A percentile compares a stretch with the other conserved stretches of the same genome.
Evolutionary conservation across 1,140 invertebrate species (phyloP).

Genomic region (Nymphalis io): DNA sequence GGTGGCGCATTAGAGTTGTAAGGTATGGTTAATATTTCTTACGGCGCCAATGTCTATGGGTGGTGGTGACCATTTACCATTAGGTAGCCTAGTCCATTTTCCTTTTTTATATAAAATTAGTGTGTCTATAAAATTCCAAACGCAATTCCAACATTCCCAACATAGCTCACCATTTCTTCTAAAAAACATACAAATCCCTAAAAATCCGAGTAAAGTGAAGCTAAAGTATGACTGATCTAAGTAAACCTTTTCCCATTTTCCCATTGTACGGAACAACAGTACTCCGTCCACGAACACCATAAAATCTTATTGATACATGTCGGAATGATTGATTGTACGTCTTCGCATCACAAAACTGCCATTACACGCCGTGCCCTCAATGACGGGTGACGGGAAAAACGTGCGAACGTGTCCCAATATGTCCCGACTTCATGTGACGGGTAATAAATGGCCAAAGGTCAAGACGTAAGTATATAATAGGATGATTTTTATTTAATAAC

Average conservation of each 20-base stretch:
- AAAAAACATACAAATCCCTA: too few relatives aligned
- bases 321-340: constrained; percentile 46
- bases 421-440: constrained; percentile 1
- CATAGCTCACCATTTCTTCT: too few relatives aligned
- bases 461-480: constrained; percentile 1
- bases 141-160: too few relatives aligned
- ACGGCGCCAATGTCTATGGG: too few relatives aligned
- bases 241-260: constrained; percentile 5
- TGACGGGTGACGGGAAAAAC: constrained; percentile 16
- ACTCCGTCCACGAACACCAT: constrained; percentile 3
- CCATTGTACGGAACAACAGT: constrained; percentile 3
- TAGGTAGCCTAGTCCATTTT: too few relatives aligned
- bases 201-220: too few relatives aligned
- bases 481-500: background rate
- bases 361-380: constrained; percentile 47
- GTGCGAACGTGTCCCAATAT: constrained; percentile 10
- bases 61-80: too few relatives aligned
- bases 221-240: background rate
- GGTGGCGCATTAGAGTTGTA: too few relatives aligned
- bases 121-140: too few relatives aligned
- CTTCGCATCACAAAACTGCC: constrained; percentile 30
- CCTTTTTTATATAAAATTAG: too few relatives aligned
- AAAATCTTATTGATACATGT: constrained; percentile 28
- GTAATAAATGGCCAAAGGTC: constrained; percentile 2
- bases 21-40: too few relatives aligned